Percentiles rank a stretch among this genome's conserved stretches.
These are phyloP conservation scores for Zelleria hepariella DNA, from an alignment of 2,888 invertebrate species.

Conservation along the genomic window DNA sequence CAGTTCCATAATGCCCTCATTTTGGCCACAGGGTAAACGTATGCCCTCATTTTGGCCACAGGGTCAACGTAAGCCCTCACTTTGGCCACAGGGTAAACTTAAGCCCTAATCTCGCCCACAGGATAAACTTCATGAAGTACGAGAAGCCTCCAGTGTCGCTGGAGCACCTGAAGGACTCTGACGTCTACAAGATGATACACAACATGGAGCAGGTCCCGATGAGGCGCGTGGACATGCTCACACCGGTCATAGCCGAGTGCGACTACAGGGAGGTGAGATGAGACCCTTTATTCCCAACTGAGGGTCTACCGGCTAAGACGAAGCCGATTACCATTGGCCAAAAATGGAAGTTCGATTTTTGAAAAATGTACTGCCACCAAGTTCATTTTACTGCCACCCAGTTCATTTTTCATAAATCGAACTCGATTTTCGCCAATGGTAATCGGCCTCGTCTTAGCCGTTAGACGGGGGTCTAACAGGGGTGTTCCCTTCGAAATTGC, in stretches of 20 bases:
- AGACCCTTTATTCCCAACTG: too few relatives aligned
- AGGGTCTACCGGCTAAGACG: too few relatives aligned
- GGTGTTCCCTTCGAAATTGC: background rate
- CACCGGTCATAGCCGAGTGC: constrained; percentile 75
- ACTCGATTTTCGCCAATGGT: too few relatives aligned
- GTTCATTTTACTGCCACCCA: too few relatives aligned
- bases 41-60: constrained; percentile 32
- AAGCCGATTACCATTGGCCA: too few relatives aligned
- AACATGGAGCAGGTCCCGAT: constrained; percentile 78
- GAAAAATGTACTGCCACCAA: too few relatives aligned
- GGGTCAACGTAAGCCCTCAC: too few relatives aligned
- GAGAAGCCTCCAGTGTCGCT: constrained; percentile 83
- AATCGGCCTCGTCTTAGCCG: too few relatives aligned
- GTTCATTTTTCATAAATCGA: too few relatives aligned
- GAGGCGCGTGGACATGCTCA: constrained; percentile 74
- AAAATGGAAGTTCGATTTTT: too few relatives aligned
- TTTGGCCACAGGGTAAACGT: background rate
- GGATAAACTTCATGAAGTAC: constrained; percentile 93
- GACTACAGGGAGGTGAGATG: constrained; percentile 69
- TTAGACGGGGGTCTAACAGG: background rate
- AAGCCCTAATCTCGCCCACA: constrained; percentile 31
- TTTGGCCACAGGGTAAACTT: background rate
- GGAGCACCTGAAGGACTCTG: constrained; percentile 83
- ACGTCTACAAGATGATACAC: constrained; percentile 85
- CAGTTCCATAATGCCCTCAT: too few relatives aligned